Evolutionary conservation across 2,888 invertebrate species (phyloP).

Genomic region (Morpho helenor): DNA sequence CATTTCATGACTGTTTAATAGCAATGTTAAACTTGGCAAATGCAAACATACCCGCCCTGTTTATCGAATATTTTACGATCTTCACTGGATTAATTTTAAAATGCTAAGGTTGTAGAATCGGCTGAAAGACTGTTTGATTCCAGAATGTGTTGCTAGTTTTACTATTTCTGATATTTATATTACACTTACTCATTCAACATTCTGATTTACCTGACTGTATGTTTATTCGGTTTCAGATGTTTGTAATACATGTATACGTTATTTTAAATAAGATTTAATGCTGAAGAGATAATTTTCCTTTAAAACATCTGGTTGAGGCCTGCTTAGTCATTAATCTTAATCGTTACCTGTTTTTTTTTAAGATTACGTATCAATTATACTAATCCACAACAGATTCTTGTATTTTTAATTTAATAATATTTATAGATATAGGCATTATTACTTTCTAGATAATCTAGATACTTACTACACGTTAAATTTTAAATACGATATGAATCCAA

Average conservation of each 20-base stretch:
- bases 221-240: slow-evolving; percentile 70
- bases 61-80: slow-evolving; percentile 78
- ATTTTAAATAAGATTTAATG: slow-evolving; percentile 71
- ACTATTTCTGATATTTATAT: slow-evolving; percentile 74
- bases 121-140: slow-evolving; percentile 72
- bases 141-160: slow-evolving; percentile 56
- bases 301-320: slow-evolving; percentile 59
- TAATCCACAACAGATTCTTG: background rate
- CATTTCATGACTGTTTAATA: slow-evolving; percentile 79
- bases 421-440: no score
- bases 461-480: no score
- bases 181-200: slow-evolving; percentile 75
- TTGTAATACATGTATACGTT: slow-evolving; percentile 72
- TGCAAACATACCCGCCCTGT: slow-evolving; percentile 76
- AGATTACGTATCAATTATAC: background rate
- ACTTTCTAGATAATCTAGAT: no score
- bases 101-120: slow-evolving; percentile 66
- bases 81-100: slow-evolving; percentile 73
- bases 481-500: no score
- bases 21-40: slow-evolving; percentile 77
- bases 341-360: slow-evolving; percentile 10
- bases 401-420: background rate
- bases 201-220: slow-evolving; percentile 74
- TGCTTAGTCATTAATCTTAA: slow-evolving; percentile 36
- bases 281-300: slow-evolving; percentile 60